Evolutionary conservation across 2,888 invertebrate genomes (phyloP).

Genomic region (Smittia sp.): DNA sequence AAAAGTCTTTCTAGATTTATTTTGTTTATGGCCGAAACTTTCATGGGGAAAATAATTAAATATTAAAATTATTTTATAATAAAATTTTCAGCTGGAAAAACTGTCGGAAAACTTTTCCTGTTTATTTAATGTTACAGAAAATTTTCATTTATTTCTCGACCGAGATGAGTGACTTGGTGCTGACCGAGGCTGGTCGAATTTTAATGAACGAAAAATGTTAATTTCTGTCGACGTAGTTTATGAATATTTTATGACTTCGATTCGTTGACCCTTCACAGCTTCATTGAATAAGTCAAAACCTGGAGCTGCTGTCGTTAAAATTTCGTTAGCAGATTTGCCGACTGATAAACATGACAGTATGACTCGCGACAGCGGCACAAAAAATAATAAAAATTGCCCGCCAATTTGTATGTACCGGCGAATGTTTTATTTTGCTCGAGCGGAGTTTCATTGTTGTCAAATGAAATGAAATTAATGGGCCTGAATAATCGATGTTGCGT

Average conservation of each 20-base stretch:
- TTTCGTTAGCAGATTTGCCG: not conserved
- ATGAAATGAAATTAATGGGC: constrained; percentile 32
- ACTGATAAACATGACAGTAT: constrained; percentile 4
- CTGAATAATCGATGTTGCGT: constrained; percentile 25
- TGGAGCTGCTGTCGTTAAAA: not conserved
- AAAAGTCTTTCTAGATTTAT: too few relatives aligned
- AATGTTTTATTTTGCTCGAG: not conserved
- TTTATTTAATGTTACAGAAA: not conserved
- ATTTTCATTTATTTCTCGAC: constrained; percentile 4
- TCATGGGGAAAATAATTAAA: not conserved
- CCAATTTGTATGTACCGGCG: too few relatives aligned
- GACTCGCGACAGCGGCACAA: not conserved
- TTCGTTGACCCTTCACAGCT: not conserved
- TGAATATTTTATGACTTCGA: constrained; percentile 15
- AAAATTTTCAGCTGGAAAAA: constrained; percentile 12
- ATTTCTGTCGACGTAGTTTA: constrained; percentile 25
- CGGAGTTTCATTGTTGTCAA: not conserved
- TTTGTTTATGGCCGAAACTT: too few relatives aligned
- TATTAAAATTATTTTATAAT: not conserved
- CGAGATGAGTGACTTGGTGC: constrained; percentile 14
- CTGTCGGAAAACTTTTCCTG: not conserved
- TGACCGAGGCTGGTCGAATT: constrained; percentile 2
- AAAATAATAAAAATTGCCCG: too few relatives aligned
- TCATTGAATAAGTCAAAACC: constrained; percentile 13
- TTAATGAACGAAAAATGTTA: constrained; percentile 19